These are phyloP conservation scores for Falco punctatus DNA, from an alignment of 2,113 vertebrate genomes.

Conservation along the genomic window DNA sequence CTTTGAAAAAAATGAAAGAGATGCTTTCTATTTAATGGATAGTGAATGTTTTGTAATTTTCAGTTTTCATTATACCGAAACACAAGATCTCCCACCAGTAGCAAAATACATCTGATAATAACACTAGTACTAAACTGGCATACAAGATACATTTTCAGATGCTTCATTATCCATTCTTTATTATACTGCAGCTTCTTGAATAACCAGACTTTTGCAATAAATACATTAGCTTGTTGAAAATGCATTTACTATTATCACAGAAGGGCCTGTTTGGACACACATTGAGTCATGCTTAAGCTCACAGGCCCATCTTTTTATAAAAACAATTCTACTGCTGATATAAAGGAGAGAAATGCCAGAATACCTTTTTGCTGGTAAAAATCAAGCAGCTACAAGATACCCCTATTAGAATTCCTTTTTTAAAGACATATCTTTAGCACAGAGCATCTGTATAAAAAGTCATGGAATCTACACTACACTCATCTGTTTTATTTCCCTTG, in stretches of 20 bases:
- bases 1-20: background rate
- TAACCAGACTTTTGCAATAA: background rate
- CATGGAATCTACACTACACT: background rate
- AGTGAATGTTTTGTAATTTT: background rate
- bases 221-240: background rate
- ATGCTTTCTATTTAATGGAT: background rate
- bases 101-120: background rate
- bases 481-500: background rate
- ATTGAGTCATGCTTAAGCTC: background rate
- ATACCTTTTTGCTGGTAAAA: background rate
- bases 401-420: background rate
- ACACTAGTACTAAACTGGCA: background rate
- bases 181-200: background rate
- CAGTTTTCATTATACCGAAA: background rate
- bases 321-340: background rate
- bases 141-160: background rate
- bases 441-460: background rate
- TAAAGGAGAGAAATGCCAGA: background rate
- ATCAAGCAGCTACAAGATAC: background rate
- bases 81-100: background rate
- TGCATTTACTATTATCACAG: background rate
- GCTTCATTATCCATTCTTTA: background rate
- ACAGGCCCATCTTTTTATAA: background rate
- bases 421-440: background rate
- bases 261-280: background rate